A percentile compares a stretch with the other conserved stretches of the same genome.
Evolutionary conservation across 2,797 vertebrate genomes (phyloP).

Genomic region (Nothura maculosa): DNA sequence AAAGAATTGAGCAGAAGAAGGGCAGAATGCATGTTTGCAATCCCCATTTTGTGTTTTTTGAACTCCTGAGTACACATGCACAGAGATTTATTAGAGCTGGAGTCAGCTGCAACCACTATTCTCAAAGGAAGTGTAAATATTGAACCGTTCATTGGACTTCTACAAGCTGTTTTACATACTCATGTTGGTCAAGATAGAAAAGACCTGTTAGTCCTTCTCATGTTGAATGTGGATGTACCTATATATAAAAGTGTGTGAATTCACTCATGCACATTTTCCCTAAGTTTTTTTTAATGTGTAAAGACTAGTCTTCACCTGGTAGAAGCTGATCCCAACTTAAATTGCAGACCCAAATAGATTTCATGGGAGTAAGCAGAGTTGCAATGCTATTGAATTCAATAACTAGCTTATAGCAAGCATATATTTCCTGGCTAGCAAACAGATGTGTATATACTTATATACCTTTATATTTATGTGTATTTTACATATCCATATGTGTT

Average conservation of each 20-base stretch:
- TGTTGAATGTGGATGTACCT: not conserved
- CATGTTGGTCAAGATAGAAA: not conserved
- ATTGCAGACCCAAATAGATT: not conserved
- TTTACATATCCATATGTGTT: not conserved
- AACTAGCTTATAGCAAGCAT: not conserved
- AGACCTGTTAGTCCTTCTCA: not conserved
- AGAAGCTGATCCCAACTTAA: not conserved
- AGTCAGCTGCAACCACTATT: not conserved
- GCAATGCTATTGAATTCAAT: not conserved
- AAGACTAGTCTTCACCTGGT: not conserved
- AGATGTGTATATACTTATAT: not conserved
- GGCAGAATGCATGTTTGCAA: not conserved
- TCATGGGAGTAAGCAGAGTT: not conserved
- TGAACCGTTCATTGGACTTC: not conserved
- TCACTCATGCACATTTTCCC: not conserved
- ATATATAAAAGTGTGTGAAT: not conserved
- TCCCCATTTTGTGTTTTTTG: not conserved
- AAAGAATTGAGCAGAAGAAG: not conserved
- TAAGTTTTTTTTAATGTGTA: not conserved
- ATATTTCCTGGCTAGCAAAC: not conserved
- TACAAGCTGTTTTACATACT: not conserved
- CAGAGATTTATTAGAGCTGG: not conserved
- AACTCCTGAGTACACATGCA: not conserved
- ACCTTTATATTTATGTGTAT: not conserved
- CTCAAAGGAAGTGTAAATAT: not conserved